phyloP scores from a whole-genome alignment of 1,140 invertebrate species.

The Tetraneura akinire region DNA sequence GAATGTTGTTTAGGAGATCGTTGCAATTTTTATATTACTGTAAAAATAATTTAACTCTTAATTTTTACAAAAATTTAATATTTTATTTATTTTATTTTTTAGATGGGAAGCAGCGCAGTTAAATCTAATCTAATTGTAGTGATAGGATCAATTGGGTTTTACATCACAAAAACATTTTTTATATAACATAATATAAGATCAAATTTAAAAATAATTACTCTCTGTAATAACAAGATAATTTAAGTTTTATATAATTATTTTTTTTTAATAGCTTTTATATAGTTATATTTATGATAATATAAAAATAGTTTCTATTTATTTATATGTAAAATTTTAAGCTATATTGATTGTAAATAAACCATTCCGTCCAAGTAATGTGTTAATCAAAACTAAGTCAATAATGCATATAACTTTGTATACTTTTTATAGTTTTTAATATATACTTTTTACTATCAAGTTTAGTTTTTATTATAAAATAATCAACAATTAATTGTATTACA shows the following conservation, averaged over 20 bases:
- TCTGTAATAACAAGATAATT: neutral
- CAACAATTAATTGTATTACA: no score
- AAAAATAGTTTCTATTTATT: neutral
- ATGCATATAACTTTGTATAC: no score
- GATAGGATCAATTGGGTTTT: slow-evolving; percentile 15
- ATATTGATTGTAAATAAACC: slow-evolving; percentile 24
- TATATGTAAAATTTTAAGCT: neutral
- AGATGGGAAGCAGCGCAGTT: slow-evolving; percentile 52
- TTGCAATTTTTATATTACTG: slow-evolving; percentile 96
- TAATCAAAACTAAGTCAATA: neutral
- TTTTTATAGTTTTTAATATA: no score
- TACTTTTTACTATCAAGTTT: no score
- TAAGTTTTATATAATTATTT: neutral
- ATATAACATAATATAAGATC: no score
- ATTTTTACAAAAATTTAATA: neutral
- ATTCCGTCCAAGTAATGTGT: neutral
- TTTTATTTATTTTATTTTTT: neutral
- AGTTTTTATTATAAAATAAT: no score
- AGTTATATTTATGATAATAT: no score
- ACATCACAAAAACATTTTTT: neutral
- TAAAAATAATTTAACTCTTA: slow-evolving; percentile 64
- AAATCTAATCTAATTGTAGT: slow-evolving; percentile 38
- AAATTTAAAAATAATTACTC: neutral
- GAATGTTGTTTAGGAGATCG: slow-evolving; percentile 96
- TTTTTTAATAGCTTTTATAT: no score